Evolutionary conservation across 2,797 vertebrate species (phyloP), one percentile per base, ranked within the genome.

Genomic region (Myiotriccus ornatus): DNA sequence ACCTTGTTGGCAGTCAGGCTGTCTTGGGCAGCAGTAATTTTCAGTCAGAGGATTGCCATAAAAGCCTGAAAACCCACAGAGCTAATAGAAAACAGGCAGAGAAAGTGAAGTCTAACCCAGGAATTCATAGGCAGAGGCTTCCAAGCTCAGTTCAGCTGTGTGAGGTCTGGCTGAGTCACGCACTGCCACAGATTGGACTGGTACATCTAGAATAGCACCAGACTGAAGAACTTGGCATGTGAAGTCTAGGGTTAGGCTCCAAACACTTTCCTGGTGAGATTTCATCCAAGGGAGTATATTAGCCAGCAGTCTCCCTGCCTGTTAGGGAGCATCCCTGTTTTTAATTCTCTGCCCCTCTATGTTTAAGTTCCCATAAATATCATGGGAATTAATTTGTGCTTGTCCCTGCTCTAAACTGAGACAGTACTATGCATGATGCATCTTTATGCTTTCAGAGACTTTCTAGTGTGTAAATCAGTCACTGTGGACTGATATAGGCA

Each of bases 41-140:
- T 97, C 86, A 97, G 97, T 98, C 96, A 96, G 97, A 97, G 97
- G 97, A 95, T 95, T 95, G 94, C 96, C 95, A 87, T 96, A 92
- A 96, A 97, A 97, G 96, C 95, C 97, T 97, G 96, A 97, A 98
- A 98, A 98, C 97, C 97, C 97, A 68, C 97, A 97, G 93, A 96
- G 44, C 87, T 99, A 99, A 99, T 98, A 96, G 97, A 97, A 99
- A 98, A 98, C 99, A 99, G 98, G 98, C 98, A 95, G 96, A 85
- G 97, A 98, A 98, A 98, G 98, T 97, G 97, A 98, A 97, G 97
- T 82, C 87, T 96, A 98, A 98, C 98, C 96, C 97, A 96, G 97
- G 98, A 98, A 98, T 98, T 98, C 94, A 79, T 93, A 50, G 60
- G 90, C 84, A 56, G 85, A 91, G 95, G 70, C 87, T 96, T 97